Conservation (phyloP, 2,888 invertebrate species). For the Apotomis capreana region DNA sequence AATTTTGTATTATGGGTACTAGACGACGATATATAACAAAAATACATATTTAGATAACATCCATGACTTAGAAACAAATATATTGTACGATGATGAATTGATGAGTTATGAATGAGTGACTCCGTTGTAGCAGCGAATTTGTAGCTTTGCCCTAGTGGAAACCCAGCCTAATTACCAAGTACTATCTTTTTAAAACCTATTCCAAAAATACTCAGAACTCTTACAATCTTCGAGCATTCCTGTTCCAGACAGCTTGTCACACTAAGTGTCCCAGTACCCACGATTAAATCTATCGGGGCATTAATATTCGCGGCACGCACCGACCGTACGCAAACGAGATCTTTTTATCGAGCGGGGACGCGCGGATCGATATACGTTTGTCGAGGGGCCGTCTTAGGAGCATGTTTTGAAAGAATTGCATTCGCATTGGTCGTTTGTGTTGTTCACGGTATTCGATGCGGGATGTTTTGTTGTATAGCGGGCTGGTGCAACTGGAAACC, state of each 20-base stretch:
- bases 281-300: slow-evolving; percentile 78
- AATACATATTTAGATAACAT: too few relatives aligned
- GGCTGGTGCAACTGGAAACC: too few relatives aligned
- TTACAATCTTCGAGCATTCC: slow-evolving; percentile 15
- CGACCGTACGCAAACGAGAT: slow-evolving; percentile 77
- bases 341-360: slow-evolving; percentile 71
- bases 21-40: too few relatives aligned
- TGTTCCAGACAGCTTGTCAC: slow-evolving; percentile 45
- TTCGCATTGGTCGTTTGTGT: not conserved
- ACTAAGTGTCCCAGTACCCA: slow-evolving; percentile 60
- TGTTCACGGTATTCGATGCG: not conserved
- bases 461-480: not conserved
- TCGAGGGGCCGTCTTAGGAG: slow-evolving; percentile 11
- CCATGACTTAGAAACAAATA: too few relatives aligned
- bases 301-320: slow-evolving; percentile 81
- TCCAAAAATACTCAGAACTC: too few relatives aligned
- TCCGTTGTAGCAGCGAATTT: too few relatives aligned
- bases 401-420: slow-evolving; percentile 6
- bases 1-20: too few relatives aligned
- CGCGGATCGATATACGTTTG: slow-evolving; percentile 40
- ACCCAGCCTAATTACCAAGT: too few relatives aligned
- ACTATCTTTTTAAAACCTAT: too few relatives aligned
- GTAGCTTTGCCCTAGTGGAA: too few relatives aligned
- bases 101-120: too few relatives aligned
- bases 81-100: too few relatives aligned